Evolutionary conservation across 2,797 vertebrate genomes (phyloP).

Genomic region (Acridotheres tristis): DNA sequence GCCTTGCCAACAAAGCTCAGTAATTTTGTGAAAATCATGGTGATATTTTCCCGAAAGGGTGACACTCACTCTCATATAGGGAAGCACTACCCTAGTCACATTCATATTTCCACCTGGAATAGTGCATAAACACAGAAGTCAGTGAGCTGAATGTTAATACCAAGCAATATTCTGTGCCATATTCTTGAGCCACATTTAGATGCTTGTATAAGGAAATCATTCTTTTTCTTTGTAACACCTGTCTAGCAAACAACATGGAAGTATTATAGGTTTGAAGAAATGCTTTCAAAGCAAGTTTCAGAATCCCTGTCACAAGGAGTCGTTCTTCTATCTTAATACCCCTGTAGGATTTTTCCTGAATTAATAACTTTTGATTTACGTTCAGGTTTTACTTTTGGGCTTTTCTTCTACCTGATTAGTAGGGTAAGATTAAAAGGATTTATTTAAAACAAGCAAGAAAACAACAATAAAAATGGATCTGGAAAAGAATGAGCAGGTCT

Average conservation of each 20-base stretch:
- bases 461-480: not conserved
- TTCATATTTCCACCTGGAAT: not conserved
- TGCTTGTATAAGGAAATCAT: not conserved
- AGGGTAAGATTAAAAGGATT: not conserved
- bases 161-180: not conserved
- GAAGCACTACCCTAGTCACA: not conserved
- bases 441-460: not conserved
- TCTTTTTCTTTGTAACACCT: not conserved
- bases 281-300: not conserved
- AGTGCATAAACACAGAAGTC: not conserved
- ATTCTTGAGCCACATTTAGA: not conserved
- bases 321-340: fast-evolving
- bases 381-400: not conserved
- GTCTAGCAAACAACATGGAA: not conserved
- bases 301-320: not conserved
- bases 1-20: not conserved
- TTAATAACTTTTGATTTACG: not conserved
- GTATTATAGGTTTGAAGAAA: not conserved
- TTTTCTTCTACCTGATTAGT: not conserved
- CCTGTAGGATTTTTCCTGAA: not conserved
- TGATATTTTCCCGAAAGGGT: not conserved
- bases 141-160: not conserved
- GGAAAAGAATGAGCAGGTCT: not conserved
- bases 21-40: not conserved
- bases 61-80: not conserved